phyloP scores from a whole-genome alignment of 2,888 invertebrate species.

The Meandrusa payeni region DNA sequence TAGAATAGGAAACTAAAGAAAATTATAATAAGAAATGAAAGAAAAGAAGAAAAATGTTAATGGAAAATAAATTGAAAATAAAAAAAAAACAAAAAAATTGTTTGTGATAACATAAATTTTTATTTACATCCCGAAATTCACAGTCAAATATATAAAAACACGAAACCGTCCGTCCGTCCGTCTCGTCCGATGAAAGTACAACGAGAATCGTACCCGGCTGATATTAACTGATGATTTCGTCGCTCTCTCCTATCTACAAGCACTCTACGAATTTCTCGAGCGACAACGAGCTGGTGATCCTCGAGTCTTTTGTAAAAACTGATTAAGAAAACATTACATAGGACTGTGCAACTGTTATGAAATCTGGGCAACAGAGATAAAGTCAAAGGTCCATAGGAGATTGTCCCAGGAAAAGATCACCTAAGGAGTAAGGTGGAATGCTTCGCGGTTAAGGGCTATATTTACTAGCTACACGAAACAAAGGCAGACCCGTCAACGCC shows the following conservation, averaged over 20 bases:
- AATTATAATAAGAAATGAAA: slow-evolving; percentile 28
- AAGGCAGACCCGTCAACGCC: too few relatives aligned
- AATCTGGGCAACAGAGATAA: too few relatives aligned
- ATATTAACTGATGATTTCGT: slow-evolving; percentile 40
- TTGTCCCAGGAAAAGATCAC: too few relatives aligned
- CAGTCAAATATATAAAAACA: slow-evolving; percentile 69
- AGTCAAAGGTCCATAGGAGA: too few relatives aligned
- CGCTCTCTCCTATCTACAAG: slow-evolving; percentile 41
- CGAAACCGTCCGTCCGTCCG: slow-evolving; percentile 54
- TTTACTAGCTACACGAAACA: too few relatives aligned
- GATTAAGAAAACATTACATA: too few relatives aligned
- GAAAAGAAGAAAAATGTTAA: slow-evolving; percentile 49
- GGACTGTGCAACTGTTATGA: too few relatives aligned
- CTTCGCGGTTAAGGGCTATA: too few relatives aligned
- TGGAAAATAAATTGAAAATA: slow-evolving; percentile 53
- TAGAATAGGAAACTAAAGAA: slow-evolving; percentile 16
- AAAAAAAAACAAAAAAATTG: slow-evolving; percentile 43
- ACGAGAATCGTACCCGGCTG: slow-evolving; percentile 41
- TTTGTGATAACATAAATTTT: slow-evolving; percentile 77
- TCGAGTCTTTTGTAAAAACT: too few relatives aligned
- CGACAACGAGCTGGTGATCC: too few relatives aligned
- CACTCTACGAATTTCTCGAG: too few relatives aligned
- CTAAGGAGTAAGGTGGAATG: too few relatives aligned
- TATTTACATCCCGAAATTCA: slow-evolving; percentile 78
- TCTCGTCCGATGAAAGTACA: slow-evolving; percentile 57